Evolutionary conservation across 1,140 invertebrate species (phyloP).

Genomic region (Acromyrmex charruanus): DNA sequence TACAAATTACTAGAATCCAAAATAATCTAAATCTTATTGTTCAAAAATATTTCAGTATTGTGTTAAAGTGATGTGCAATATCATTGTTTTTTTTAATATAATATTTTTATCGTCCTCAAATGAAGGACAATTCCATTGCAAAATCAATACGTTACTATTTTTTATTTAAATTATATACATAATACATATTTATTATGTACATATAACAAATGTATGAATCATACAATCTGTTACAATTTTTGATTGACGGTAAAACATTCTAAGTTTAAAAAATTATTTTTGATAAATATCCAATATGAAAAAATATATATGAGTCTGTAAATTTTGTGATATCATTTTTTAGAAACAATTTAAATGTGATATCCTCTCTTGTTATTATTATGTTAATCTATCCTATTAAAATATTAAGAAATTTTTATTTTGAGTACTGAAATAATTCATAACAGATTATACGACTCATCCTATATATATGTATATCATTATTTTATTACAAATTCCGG

Average conservation of each 20-base stretch:
- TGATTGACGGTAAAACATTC: neutral
- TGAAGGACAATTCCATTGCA: conserved; percentile 12
- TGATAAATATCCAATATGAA: neutral
- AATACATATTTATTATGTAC: neutral
- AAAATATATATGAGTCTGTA: neutral
- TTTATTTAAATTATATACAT: conserved; percentile 21
- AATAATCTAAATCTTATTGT: neutral
- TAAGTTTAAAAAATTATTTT: conserved; percentile 17
- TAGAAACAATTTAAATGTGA: neutral
- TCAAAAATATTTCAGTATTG: conserved; percentile 24
- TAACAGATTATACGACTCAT: conserved; percentile 11
- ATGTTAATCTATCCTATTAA: neutral
- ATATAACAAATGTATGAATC: neutral
- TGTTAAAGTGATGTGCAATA: neutral
- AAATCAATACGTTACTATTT: neutral
- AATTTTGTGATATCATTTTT: neutral
- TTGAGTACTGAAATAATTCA: neutral
- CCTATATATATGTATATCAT: neutral
- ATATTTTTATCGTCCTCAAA: conserved; percentile 7
- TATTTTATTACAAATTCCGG: conserved; percentile 33
- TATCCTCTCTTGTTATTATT: neutral
- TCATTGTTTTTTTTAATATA: neutral
- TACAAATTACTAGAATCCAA: no score
- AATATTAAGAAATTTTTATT: neutral
- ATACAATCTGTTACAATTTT: conserved; percentile 14